Conservation (phyloP, 2,797 vertebrate genomes). For the Argyrosomus regius region DNA sequence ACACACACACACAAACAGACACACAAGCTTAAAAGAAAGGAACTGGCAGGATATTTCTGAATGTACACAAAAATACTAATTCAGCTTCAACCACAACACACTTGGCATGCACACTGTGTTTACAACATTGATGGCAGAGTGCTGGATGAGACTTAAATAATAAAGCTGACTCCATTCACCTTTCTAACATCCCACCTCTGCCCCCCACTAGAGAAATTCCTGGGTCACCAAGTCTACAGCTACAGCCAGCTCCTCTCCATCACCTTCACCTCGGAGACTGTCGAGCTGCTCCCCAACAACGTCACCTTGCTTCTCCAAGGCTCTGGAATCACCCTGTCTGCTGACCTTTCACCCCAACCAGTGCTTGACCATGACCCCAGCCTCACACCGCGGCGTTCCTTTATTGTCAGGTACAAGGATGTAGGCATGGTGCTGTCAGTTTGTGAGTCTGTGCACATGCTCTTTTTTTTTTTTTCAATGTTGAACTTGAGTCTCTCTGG, state of each 20-base stretch:
- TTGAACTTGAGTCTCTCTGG: conserved; percentile 11
- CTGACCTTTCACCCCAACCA: conserved; percentile 56
- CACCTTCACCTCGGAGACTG: conserved; percentile 82
- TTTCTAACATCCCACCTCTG: conserved; percentile 47
- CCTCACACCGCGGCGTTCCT: conserved; percentile 62
- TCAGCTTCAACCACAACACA: conserved; percentile 5
- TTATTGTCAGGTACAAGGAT: conserved; percentile 87
- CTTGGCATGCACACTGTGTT: conserved; percentile 6
- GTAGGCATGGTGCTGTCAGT: conserved; percentile 17
- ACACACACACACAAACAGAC: conserved; percentile 21
- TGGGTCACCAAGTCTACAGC: conserved; percentile 88
- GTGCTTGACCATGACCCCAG: conserved; percentile 18
- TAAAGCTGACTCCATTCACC: conserved; percentile 36
- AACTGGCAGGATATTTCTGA: conserved; percentile 6
- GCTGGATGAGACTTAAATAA: conserved; percentile 7
- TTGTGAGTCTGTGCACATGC: conserved; percentile 27
- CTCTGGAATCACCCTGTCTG: conserved; percentile 79
- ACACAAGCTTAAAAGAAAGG: not conserved
- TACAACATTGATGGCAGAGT: not conserved
- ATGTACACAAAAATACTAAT: conserved; percentile 9
- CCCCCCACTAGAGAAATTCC: conserved; percentile 87
- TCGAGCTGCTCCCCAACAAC: conserved; percentile 60
- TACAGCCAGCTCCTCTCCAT: conserved; percentile 89
- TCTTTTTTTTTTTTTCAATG: not conserved
- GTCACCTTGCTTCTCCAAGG: conserved; percentile 88